Evolutionary conservation across 2,797 vertebrate genomes (phyloP), one percentile per base, ranked within the genome.

Genomic region (Darevskia mixta): DNA sequence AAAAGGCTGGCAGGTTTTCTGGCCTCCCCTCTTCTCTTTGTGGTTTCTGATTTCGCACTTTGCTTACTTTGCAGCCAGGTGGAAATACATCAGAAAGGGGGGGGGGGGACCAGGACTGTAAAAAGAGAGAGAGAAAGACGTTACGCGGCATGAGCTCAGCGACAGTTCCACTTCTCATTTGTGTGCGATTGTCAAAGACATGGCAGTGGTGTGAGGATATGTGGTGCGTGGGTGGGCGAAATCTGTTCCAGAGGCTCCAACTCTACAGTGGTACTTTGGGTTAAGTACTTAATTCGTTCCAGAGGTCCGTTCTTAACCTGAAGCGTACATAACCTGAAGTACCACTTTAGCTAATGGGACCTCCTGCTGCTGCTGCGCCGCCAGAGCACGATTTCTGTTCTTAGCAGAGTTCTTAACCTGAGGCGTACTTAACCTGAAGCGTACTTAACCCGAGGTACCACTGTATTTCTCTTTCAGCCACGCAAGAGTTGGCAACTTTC

Each of bases 21-120:
- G 3, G 0, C 9, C 15, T 15, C 11, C 58, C 9, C 3, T 27
- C 20, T 11, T 7, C 38, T 25, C 29, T 1, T 64, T 73, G 85
- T n/a, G 67, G 85, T 66, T 64, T 77, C 49, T 32, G 73, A 85
- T 8, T 66, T 29, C 27, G 58, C 73, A 41, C 67, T 80, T 61
- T 80, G 85, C 77, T 86, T 80, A 58, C 66, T 86, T 58, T 27
- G 85, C 77, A 80, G 72, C 41, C 32, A n/a, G 45, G 49, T 80
- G 11, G 29, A 85, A 66, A 64, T n/a, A 35, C 13, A 5, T 76
- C 83, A n/a, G 25, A 85, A 83, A 71, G 23, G 2, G 18, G 35
- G 35, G 20, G 32, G 11, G 32, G 2, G 2, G 2, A 5, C 58
- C 32, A 85, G 3, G 2, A 3, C 7, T 8, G 27, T 43, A n/a